Base-by-base conservation (phyloP, 1,140 invertebrate genomes). In the Drosophila sproati region DNA sequence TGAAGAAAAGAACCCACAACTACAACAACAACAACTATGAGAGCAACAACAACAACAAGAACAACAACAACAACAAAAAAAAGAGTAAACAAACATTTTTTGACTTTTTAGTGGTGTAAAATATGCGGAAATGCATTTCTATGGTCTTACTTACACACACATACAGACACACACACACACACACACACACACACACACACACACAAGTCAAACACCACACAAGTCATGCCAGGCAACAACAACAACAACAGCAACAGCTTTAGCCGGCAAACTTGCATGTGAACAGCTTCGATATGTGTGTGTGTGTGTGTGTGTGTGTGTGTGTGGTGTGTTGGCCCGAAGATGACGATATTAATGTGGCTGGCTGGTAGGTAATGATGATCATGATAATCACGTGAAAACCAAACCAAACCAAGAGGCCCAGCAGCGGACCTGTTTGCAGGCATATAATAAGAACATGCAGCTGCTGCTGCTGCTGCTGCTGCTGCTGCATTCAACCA, bases 101-200 rank as follows among this genome's bases (percentile, higher is more conserved):
- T 71, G 85, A 85, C 86, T 89, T 88, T 88, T 88, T 85, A 88
- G 80, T 88, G 85, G 85, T 89, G 86, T 89, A 89, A 89, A 89
- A 89, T 90, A 89, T 89, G 85, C 85, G 85, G 85, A 89, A 89
- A 89, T 89, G 85, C 85, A 89, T 89, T 89, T 89, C 86, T 89
- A 89, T 89, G 86, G 86, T 90, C 80, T 89, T 82, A 86, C 82
- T 80, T 80, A 89, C 80, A 81, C 73, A 60, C 28, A 62, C 48
- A 29, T 37, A 43, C 20, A 52, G 29, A 12, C 29, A 55, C 48
- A 48, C 20, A 37, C 29, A 54, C 5, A 69, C 68, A 83, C 59
- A 73, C 52, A 83, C 55, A 83, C 52, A 34, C 72, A 82, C 64
- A 86, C 47, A 28, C 10, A 50, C 41, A 61, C 8, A 32, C 43